Percentiles rank a stretch among this genome's conserved stretches.
These are phyloP conservation scores for Yoshiicerus persimilis DNA, from an alignment of 1,140 invertebrate species.

Conservation along the genomic window DNA sequence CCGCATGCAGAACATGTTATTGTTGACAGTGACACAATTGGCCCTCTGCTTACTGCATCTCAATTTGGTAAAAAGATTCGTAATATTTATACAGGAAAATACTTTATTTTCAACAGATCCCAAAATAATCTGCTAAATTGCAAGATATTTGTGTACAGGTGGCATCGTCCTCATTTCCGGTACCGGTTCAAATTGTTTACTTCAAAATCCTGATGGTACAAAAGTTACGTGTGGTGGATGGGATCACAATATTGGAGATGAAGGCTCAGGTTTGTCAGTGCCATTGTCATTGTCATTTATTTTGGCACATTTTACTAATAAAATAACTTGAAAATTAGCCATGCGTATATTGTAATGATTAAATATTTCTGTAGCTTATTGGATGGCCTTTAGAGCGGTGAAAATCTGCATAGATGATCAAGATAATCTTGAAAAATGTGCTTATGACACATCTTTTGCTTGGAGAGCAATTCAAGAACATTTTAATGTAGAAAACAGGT, in stretches of 20 bases:
- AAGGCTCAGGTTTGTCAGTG: constrained; percentile 67
- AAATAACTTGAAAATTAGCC: too few relatives aligned
- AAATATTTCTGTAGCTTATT: constrained; percentile 70
- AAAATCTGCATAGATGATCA: constrained; percentile 87
- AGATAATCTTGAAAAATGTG: constrained; percentile 71
- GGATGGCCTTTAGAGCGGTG: constrained; percentile 79
- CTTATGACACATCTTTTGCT: constrained; percentile 66
- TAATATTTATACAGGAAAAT: background rate
- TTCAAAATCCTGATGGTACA: constrained; percentile 80
- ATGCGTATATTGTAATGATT: too few relatives aligned
- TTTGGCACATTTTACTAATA: too few relatives aligned
- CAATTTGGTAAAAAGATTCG: constrained; percentile 59
- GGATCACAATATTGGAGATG: constrained; percentile 92
- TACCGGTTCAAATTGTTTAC: constrained; percentile 85
- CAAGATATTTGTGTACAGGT: constrained; percentile 54
- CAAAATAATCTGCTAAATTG: background rate
- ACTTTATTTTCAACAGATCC: background rate
- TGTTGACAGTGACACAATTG: constrained; percentile 81
- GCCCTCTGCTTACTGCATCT: constrained; percentile 75
- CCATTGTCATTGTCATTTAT: background rate
- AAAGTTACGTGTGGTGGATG: constrained; percentile 86
- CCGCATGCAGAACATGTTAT: constrained; percentile 62
- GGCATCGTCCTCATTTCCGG: constrained; percentile 93
- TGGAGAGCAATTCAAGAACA: constrained; percentile 75
- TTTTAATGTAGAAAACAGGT: constrained; percentile 70